Percentiles rank a stretch among this genome's conserved stretches.
Conservation (phyloP, 1,140 invertebrate species). For the Drosophila teissieri region DNA sequence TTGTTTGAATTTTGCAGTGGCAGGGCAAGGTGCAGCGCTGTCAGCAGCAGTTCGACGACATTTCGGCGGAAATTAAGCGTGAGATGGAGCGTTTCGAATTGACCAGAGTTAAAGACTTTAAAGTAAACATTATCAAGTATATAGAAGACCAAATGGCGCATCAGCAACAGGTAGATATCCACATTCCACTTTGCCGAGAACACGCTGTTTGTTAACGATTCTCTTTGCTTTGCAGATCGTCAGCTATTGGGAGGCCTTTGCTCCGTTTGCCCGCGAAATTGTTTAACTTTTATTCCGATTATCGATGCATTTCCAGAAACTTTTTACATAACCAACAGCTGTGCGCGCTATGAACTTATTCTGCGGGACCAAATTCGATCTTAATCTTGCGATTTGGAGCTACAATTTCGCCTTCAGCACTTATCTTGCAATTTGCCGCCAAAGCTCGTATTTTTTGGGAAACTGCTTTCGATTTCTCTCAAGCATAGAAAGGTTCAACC, state of each 20-base stretch:
- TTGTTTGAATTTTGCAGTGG: constrained; percentile 87
- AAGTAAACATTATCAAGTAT: constrained; percentile 94
- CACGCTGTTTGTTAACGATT: neutral
- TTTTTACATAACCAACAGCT: constrained; percentile 32
- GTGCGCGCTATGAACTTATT: constrained; percentile 46
- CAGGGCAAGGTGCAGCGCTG: constrained; percentile 97
- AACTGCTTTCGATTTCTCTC: constrained; percentile 62
- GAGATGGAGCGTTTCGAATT: constrained; percentile 97
- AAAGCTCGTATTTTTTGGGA: constrained; percentile 37
- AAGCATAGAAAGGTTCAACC: constrained; percentile 70
- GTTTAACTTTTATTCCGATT: constrained; percentile 78
- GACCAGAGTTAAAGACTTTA: constrained; percentile 95
- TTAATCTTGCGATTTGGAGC: constrained; percentile 45
- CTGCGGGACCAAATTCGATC: constrained; percentile 72
- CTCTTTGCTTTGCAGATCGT: constrained; percentile 88
- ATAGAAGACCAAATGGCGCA: constrained; percentile 97
- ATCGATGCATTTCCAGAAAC: constrained; percentile 48
- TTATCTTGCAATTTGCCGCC: constrained; percentile 41
- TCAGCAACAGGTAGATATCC: constrained; percentile 92
- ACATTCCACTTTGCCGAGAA: neutral
- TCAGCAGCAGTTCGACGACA: constrained; percentile 98
- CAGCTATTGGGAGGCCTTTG: constrained; percentile 97
- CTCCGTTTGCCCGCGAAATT: constrained; percentile 95
- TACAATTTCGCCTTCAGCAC: constrained; percentile 51
- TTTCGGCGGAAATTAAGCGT: constrained; percentile 97